These are phyloP conservation scores for Achroia grisella DNA, from an alignment of 1,140 invertebrate species.

Conservation along the genomic window DNA sequence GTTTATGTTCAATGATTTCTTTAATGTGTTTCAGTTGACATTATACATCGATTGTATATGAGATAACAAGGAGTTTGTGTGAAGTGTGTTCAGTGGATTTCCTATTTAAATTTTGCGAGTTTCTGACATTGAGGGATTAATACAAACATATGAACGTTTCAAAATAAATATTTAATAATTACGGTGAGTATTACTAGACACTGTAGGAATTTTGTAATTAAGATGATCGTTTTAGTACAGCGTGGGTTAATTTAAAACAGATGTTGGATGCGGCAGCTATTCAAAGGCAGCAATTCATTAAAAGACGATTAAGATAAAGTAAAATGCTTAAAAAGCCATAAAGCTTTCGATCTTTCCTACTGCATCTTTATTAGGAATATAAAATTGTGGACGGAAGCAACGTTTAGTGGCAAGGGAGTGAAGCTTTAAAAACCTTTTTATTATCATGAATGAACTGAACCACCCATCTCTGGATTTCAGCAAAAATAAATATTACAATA, in stretches of 20 bases:
- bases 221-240: neutral
- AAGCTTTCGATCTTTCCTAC: conserved; percentile 1
- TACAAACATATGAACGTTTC: no score
- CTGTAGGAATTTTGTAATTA: neutral
- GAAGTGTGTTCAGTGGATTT: conserved; percentile 9
- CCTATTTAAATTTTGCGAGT: neutral
- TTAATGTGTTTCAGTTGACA: conserved; percentile 20
- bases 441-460: no score
- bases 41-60: neutral
- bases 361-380: no score
- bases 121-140: neutral
- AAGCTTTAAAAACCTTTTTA: no score
- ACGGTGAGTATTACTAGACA: neutral
- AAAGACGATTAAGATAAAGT: conserved; percentile 3
- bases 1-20: conserved; percentile 15
- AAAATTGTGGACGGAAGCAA: no score
- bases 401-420: no score
- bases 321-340: conserved; percentile 10
- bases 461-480: no score
- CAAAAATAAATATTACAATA: no score
- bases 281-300: conserved; percentile 1
- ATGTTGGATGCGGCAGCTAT: neutral
- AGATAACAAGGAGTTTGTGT: conserved; percentile 6
- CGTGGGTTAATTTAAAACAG: neutral
- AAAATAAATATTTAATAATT: neutral